phyloP scores from a whole-genome alignment of 2,113 vertebrate genomes.

The Alosa alosa region DNA sequence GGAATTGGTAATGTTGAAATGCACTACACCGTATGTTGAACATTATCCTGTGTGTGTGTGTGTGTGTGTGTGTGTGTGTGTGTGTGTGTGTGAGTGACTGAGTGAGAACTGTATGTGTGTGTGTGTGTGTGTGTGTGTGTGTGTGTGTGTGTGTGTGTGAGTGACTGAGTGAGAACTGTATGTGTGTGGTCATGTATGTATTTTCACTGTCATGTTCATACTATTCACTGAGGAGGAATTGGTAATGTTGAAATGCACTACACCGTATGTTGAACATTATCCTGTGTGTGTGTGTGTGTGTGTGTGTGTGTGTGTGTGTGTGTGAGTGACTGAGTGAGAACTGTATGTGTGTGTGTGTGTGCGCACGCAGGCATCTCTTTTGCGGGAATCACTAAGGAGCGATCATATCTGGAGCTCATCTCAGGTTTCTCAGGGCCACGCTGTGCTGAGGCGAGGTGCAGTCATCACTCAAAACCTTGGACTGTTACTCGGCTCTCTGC shows the following conservation, averaged over 20 bases:
- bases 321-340: no score
- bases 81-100: no score
- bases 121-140: not conserved
- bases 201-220: no score
- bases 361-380: conserved; percentile 57
- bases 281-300: conserved; percentile 19
- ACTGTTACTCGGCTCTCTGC: conserved; percentile 41
- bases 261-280: no score
- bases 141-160: not conserved
- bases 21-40: no score
- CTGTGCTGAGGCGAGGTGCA: conserved; percentile 55
- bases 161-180: not conserved
- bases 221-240: no score
- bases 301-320: conserved; percentile 37
- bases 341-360: not conserved
- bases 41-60: not conserved
- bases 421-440: conserved; percentile 69
- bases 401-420: conserved; percentile 65
- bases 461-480: conserved; percentile 71
- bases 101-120: not conserved
- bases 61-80: no score
- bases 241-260: no score
- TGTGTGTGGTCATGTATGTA: not conserved
- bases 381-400: conserved; percentile 72
- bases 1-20: no score